A percentile compares a stretch with the other conserved stretches of the same genome.
phyloP scores from a whole-genome alignment of 2,113 vertebrate genomes.

The Dasyornis broadbenti region DNA sequence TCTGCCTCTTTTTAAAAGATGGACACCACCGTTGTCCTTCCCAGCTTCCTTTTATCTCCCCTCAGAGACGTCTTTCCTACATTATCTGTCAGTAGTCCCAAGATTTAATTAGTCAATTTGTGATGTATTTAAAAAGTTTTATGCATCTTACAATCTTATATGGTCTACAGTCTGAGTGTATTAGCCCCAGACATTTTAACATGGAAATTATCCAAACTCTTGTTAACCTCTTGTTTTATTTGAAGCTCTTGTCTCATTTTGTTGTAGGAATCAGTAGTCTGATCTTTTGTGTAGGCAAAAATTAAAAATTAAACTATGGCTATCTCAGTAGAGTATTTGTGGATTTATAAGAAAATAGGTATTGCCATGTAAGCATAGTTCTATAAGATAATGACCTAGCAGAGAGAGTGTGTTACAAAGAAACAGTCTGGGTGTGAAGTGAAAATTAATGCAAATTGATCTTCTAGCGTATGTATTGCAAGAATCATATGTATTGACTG shows the following conservation, averaged over 20 bases:
- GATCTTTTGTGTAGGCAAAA: background rate
- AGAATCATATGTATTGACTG: background rate
- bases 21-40: background rate
- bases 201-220: background rate
- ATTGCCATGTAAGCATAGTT: background rate
- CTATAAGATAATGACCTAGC: background rate
- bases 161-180: background rate
- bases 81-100: background rate
- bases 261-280: background rate
- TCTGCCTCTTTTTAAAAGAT: background rate
- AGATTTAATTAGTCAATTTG: background rate
- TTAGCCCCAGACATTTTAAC: background rate
- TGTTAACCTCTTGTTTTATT: background rate
- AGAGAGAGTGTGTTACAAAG: background rate
- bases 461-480: background rate
- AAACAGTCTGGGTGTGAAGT: background rate
- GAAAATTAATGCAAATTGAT: background rate
- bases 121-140: background rate
- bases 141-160: background rate
- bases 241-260: background rate
- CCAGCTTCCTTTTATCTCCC: background rate
- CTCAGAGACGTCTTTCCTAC: background rate
- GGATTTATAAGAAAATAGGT: background rate
- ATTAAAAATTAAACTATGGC: background rate
- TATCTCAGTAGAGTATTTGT: background rate